Evolutionary conservation across 2,888 invertebrate species (phyloP), one percentile per base, ranked within the genome.

Genomic region (Drosophila cracens): DNA sequence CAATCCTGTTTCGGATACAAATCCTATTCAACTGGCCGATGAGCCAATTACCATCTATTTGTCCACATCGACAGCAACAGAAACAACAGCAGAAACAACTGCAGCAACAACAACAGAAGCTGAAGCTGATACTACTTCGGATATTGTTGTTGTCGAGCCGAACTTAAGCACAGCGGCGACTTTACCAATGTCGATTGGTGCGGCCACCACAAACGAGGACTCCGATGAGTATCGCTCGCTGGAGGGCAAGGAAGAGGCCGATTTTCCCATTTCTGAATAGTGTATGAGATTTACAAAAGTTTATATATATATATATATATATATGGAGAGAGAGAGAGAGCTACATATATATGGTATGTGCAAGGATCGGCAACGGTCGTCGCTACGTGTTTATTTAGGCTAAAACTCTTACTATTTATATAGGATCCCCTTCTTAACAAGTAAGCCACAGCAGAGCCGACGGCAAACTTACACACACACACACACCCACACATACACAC

Each of bases 161-260:
- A 65, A 54, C 33, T 59, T 67, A 29, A 62, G 74, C 70, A 86
- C 82, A 62, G 74, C 72, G 38, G 60, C 83, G 34, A 73, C 67
- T 34, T 69, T 83, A 73, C 83, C 89, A 67, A 79, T 81, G 65
- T 82, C 82, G 8, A 62, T 83, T 76, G 91, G 81, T 64, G 78
- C 88, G 18, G 64, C 74, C 10, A 76, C 81, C 56, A 70, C 86
- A 48, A 91, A 91, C 67, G 92, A 92, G 70, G 93, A 93, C 83
- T 93, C 93, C 6, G 93, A 93, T 87, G 93, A 93, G 76, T 93
- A 93, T 90, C 92, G 93, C 58, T 93, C 93, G 56, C 90, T 93
- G 72, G 93, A 93, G 80, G 90, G 90, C 72, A 93, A 92, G 85
- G 93, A 93, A 61, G 93, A 93, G 62, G 82, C 79, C 56, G 91